Evolutionary conservation across 2,797 vertebrate genomes (phyloP), one percentile per base, ranked within the genome.

Genomic region (Phrynocephalus vlangalii): DNA sequence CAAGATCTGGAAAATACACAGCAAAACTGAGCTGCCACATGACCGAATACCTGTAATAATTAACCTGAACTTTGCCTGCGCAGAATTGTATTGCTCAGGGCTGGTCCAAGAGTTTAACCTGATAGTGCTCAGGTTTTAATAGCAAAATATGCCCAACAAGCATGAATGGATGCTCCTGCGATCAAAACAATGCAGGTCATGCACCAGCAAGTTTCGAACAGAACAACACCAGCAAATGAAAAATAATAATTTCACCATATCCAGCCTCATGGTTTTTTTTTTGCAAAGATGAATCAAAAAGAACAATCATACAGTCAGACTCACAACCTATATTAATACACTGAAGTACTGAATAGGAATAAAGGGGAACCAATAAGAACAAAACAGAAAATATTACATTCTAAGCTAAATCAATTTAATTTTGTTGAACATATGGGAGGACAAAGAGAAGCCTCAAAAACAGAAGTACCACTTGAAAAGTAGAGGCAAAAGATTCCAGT

Each of bases 31-130:
- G 48, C 24, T 73, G 68, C 52, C 28, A 33, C 38, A 73, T 26
- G 20, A 5, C 28, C 5, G 22, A 77, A 79, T 70, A 77, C 3
- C 8, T n/a, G 71, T 79, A 86, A 79, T 60, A 33, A 86, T 86
- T 71, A 79, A 79, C 67, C 56, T 71, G 50, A 56, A 15, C 66
- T 73, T 86, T 75, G 18, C 20, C 48, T 86, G 79, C 73, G 33
- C 33, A 73, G 52, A 73, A n/a, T 5, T n/a, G 30, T 3, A 24
- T 79, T 70, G 63, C 38, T 15, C 33, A 28, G 5, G 48, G 28
- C 76, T 79, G 30, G 6, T 66, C 20, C 15, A 67, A 2, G 30
- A 67, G n/a, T 63, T 30, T n/a, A 22, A 52, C 11, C 48, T 76
- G 26, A 26, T 1, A 52, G 20, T 78, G 26, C 6, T 30, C 24